These are phyloP conservation scores for Spongia lamella DNA, from an alignment of 37 sponge, comb jelly and placozoan genomes.

Conservation along the genomic window DNA sequence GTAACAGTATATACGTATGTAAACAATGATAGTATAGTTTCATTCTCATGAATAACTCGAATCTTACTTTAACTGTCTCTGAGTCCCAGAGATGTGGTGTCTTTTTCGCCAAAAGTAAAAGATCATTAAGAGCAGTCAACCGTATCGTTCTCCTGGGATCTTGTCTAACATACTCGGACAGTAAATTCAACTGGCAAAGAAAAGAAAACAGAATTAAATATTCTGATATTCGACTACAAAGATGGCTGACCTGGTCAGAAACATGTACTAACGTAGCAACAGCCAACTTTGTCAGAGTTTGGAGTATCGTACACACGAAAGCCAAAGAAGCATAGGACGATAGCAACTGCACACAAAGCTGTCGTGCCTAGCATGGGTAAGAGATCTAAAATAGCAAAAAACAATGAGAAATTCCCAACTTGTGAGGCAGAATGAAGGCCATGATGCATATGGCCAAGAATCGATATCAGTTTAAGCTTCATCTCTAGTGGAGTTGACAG, in stretches of 20 bases:
- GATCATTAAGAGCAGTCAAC: conserved; percentile 29
- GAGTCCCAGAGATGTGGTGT: conserved; percentile 72
- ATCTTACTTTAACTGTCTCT: conserved; percentile 53
- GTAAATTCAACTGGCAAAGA: conserved; percentile 44
- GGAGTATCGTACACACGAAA: conserved; percentile 64
- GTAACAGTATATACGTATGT: too few species aligned
- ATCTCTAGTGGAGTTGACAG: conserved; percentile 69
- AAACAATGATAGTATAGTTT: too few species aligned
- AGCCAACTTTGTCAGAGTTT: conserved; percentile 75
- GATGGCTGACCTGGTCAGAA: conserved; percentile 57
- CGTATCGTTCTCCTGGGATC: conserved; percentile 59
- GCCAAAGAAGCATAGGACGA: conserved; percentile 67
- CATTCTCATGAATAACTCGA: too few species aligned
- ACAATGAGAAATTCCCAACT: conserved; percentile 12
- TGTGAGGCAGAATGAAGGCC: conserved; percentile 62
- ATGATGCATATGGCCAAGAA: conserved; percentile 82
- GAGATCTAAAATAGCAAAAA: neutral
- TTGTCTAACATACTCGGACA: conserved; percentile 44
- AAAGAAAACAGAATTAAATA: too few species aligned
- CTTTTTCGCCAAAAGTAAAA: conserved; percentile 29
- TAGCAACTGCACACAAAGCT: conserved; percentile 78
- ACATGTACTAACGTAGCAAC: conserved; percentile 53
- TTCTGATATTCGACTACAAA: neutral
- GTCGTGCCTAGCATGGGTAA: conserved; percentile 61
- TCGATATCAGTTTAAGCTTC: conserved; percentile 76